Evolutionary conservation across 2,888 invertebrate genomes (phyloP).

Genomic region (Pandemis cinnamomeana): DNA sequence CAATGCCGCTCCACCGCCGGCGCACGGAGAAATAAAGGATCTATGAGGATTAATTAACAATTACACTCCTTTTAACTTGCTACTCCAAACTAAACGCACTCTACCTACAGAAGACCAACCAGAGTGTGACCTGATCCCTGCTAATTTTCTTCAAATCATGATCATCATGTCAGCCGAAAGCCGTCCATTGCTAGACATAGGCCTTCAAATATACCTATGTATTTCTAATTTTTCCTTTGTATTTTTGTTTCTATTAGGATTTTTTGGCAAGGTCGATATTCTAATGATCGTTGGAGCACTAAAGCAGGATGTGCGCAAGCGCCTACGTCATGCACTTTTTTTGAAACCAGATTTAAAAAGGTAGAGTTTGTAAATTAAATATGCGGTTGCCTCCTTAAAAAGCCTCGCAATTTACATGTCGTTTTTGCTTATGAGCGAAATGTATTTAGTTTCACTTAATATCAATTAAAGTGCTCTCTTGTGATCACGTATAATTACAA

Average conservation of each 20-base stretch:
- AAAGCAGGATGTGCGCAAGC: too few relatives aligned
- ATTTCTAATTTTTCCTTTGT: not conserved
- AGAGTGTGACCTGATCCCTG: too few relatives aligned
- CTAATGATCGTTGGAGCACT: not conserved
- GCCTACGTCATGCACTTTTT: too few relatives aligned
- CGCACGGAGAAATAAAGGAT: conserved; percentile 22
- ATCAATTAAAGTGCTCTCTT: conserved; percentile 35
- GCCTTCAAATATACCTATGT: too few relatives aligned
- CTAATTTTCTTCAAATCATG: too few relatives aligned
- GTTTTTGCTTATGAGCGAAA: not conserved
- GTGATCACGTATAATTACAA: conserved; percentile 4
- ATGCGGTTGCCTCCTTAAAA: not conserved
- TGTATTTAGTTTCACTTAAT: conserved; percentile 42
- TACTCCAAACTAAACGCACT: too few relatives aligned
- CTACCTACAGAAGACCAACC: too few relatives aligned
- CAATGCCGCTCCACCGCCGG: conserved; percentile 70
- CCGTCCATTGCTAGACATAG: too few relatives aligned
- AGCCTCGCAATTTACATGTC: not conserved
- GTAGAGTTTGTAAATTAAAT: too few relatives aligned
- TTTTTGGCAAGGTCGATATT: not conserved
- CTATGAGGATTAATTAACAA: conserved; percentile 18
- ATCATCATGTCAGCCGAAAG: too few relatives aligned
- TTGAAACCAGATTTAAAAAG: too few relatives aligned
- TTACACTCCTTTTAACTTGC: not conserved
- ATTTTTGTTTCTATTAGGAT: not conserved